Percentiles rank a stretch among this genome's conserved stretches.
These are phyloP conservation scores for Agapostemon virescens DNA, from an alignment of 2,888 invertebrate genomes.

Conservation along the genomic window DNA sequence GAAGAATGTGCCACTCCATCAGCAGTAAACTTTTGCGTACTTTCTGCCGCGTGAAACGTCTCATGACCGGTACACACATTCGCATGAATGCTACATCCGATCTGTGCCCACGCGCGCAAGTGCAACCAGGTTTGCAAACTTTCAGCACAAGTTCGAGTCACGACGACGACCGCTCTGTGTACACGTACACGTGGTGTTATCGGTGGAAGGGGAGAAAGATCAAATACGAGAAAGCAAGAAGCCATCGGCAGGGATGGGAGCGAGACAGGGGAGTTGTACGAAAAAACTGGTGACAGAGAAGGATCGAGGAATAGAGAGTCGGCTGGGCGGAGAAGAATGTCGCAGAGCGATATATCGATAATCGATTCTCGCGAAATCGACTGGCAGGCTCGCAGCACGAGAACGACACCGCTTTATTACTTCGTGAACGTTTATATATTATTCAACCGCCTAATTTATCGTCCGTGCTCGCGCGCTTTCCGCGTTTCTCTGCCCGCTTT, in stretches of 20 bases:
- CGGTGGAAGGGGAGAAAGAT: neutral
- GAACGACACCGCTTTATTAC: constrained; percentile 63
- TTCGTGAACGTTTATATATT: constrained; percentile 62
- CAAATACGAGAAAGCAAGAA: constrained; percentile 41
- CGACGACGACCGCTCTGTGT: neutral
- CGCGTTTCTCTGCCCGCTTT: constrained; percentile 20
- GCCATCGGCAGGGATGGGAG: neutral
- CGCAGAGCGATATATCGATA: constrained; percentile 60
- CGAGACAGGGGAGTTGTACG: neutral
- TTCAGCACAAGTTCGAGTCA: neutral
- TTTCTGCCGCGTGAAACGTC: constrained; percentile 51
- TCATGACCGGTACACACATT: constrained; percentile 4
- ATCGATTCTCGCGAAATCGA: constrained; percentile 64
- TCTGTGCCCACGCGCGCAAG: neutral
- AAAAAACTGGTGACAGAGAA: constrained; percentile 34
- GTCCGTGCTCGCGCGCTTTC: constrained; percentile 20
- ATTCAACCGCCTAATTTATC: constrained; percentile 64
- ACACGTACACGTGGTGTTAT: constrained; percentile 10
- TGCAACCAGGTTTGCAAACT: constrained; percentile 3
- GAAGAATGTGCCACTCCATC: constrained; percentile 71
- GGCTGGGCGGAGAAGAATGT: constrained; percentile 20
- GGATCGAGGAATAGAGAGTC: constrained; percentile 17
- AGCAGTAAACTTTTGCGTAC: constrained; percentile 71
- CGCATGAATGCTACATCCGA: neutral
- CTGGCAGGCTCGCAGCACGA: constrained; percentile 48